These are phyloP conservation scores for Cryptotis parvus DNA, from an alignment of 2,113 vertebrate species.

Conservation along the genomic window DNA sequence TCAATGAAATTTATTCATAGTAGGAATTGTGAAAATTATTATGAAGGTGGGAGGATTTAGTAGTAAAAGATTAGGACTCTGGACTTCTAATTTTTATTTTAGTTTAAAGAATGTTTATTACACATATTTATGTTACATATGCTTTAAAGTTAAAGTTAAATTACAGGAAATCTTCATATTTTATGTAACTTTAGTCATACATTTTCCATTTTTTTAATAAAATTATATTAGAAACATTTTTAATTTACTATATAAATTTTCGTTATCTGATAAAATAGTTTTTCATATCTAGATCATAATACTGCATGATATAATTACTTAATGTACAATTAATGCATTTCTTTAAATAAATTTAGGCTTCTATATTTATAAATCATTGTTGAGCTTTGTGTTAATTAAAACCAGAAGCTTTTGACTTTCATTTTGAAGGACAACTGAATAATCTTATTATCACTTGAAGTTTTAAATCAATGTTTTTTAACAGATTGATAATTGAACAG, in stretches of 20 bases:
- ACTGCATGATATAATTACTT: background rate
- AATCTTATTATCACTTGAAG: background rate
- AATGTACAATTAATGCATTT: background rate
- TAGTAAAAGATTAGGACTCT: background rate
- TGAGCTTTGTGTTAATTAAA: constrained; percentile 17
- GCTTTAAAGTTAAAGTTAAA: background rate
- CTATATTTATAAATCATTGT: background rate
- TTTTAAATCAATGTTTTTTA: background rate
- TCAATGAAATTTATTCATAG: background rate
- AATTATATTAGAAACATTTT: background rate
- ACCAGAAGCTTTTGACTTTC: background rate
- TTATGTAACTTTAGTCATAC: background rate
- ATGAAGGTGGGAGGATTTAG: background rate
- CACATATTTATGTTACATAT: background rate
- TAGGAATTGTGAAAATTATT: background rate
- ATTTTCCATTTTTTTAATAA: no score
- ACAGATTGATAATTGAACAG: background rate
- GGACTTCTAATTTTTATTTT: background rate
- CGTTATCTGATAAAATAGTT: background rate
- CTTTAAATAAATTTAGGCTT: background rate
- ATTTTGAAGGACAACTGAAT: background rate
- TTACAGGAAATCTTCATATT: background rate
- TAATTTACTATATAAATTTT: background rate
- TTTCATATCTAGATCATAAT: background rate
- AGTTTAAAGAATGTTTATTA: background rate